Conservation (phyloP, 2,113 vertebrate genomes). For the Lanius ludovicianus region DNA sequence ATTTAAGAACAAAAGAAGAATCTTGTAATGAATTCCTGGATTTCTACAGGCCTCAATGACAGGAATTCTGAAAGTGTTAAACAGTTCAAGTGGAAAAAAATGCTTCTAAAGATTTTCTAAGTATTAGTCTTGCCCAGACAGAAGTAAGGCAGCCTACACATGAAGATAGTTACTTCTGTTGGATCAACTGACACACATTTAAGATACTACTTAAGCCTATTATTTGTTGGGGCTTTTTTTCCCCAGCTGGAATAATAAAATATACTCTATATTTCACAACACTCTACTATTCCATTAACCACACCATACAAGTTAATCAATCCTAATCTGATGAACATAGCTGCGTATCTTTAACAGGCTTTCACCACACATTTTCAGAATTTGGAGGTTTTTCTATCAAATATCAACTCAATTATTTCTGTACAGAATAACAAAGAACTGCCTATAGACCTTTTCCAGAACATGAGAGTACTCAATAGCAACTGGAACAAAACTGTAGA, state of each 20-base stretch:
- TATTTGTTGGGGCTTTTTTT: not conserved
- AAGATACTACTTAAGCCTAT: not conserved
- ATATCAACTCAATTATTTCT: not conserved
- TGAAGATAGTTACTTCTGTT: not conserved
- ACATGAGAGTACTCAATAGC: not conserved
- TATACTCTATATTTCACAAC: not conserved
- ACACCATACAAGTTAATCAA: not conserved
- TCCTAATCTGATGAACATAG: not conserved
- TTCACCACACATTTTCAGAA: not conserved
- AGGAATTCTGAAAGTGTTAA: not conserved
- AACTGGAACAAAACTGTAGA: not conserved
- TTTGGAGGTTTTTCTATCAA: accelerated
- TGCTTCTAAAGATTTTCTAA: not conserved
- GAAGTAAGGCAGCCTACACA: not conserved
- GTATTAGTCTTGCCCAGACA: not conserved
- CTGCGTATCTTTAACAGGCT: not conserved
- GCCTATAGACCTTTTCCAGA: not conserved
- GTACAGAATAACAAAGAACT: not conserved
- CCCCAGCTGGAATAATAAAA: not conserved
- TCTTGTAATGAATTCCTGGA: not conserved
- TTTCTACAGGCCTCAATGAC: not conserved
- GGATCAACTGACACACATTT: not conserved
- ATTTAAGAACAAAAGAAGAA: not conserved
- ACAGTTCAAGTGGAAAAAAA: not conserved
- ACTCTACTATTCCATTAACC: not conserved